Evolutionary conservation across 2,797 vertebrate species (phyloP), one percentile per base, ranked within the genome.

Genomic region (Anas acuta): DNA sequence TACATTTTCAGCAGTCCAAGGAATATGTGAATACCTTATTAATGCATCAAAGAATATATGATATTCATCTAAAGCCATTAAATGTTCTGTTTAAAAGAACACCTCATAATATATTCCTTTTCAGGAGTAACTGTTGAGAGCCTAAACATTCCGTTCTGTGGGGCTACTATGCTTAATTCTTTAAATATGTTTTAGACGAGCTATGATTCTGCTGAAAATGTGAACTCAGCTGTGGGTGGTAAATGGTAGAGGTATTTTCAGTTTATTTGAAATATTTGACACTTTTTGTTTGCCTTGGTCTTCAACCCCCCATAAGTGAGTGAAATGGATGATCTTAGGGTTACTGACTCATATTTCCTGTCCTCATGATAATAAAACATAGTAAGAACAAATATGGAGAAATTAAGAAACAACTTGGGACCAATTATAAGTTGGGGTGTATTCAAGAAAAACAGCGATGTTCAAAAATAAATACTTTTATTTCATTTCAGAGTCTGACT

Each of bases 201-300:
- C 69, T 83, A 64, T 53, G 71, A 69, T 95, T 95, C 81, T 92
- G 37, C 76, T 91, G 64, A 64, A 90, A 89, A 96, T 92, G 51
- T 81, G 79, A 95, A 91, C 69, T 88, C 47, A 84, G 39, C 81
- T 94, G 94, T 96, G 93, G 93, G 95, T 95, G 96, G 96, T 92
- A 96, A 94, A 97, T 96, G 74, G 58, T 85, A 95, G 92, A 95
- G 78, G 80, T 78, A 94, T 93, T 93, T 96, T 92, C 71, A 84
- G 88, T 95, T 96, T 96, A 94, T 96, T 96, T 95, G 91, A 97
- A 96, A 96, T 96, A 95, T 76, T 94, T 96, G 78, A 96, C 85
- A 93, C 91, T 96, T 97, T 94, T 86, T 94, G 74, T 96, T 95
- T 93, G 78, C 89, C 75, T 96, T 96, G 84, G 89, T 67, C 57